Base-by-base conservation (phyloP, 1,140 invertebrate genomes). In the Caenorhabditis latens region DNA sequence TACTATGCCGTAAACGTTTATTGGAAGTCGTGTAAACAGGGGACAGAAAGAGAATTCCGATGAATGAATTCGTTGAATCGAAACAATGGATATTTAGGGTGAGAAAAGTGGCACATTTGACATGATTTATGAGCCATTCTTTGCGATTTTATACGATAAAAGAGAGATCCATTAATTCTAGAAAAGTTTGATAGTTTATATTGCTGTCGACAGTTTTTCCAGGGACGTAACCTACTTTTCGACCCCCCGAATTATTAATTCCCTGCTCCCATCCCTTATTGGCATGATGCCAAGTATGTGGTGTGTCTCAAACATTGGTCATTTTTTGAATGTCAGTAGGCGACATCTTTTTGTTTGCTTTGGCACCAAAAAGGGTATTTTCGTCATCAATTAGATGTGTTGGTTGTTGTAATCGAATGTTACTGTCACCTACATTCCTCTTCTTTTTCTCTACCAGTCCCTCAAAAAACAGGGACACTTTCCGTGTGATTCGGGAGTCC, bases 1-100 rank as follows among this genome's bases (percentile, higher is more conserved):
- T 79, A 79, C 71, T 53, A 79, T 79, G 71, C 71, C 71, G 71
- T 79, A 79, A 79, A 79, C 71, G 71, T 79, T 79, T 79, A 79
- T 79, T 79, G 71, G 71, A 79, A 79, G 71, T 79, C 71, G 71
- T 79, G 71, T 79, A 79, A 79, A 79, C 46, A 79, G 63, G 32
- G 32, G n/a, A 61, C 4, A 24, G 8, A 61, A n/a, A 46, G 19
- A 42, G 43, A 53, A 79, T 79, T 79, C 71, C 71, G 46, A 79
- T 50, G 71, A 79, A 79, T 79, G 71, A 79, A 79, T 79, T 79
- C 71, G 11, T 50, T 79, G 71, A 79, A 79, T 79, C 46, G 46
- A 79, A 79, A 79, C 71, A 79, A 79, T 79, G 46, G 40, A 79
- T 79, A 24, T 50, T 79, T 79, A 53, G n/a, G 11, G 61, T 63